Base-by-base conservation (phyloP, 2,888 invertebrate genomes). In the Tipula lateralis region DNA sequence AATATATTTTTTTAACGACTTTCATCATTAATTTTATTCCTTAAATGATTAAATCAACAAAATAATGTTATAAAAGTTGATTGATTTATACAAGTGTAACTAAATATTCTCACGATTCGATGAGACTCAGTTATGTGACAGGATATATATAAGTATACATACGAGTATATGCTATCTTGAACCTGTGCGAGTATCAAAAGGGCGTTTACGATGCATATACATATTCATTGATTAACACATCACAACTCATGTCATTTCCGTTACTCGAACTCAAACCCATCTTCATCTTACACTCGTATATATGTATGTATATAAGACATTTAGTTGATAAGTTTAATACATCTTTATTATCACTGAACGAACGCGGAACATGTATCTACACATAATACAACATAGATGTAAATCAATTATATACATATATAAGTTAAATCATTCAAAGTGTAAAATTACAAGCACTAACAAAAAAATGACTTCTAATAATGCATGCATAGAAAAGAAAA, bases 341-440 rank as follows among this genome's bases (percentile, higher is more conserved):
- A 32, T n/a, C n/a, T n/a, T n/a, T n/a, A n/a, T n/a, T n/a, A n/a
- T n/a, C n/a, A n/a, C n/a, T n/a, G n/a, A n/a, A n/a, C 32, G 32
- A 32, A 12, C 13, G 39, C 1, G 39, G n/a, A n/a, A n/a, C n/a
- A n/a, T n/a, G n/a, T n/a, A n/a, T n/a, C n/a, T n/a, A n/a, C 39
- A 39, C 13, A 39, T 6, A 6, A 36, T 36, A 12, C 44, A 50
- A 66, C 66, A 66, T 9, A 66, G 66, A 66, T 66, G 24, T 19
- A 66, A 66, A 66, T 66, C 66, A 66, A 66, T 66, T 66, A 66
- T 66, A 66, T 24, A 24, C 16, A 66, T 66, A 24, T 12, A 66
- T 66, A 66, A 66, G 66, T 66, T 66, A 66, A 66, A 66, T 66
- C 66, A 66, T 66, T 24, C 66, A 66, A 66, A 66, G 66, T 66